Evolutionary conservation across 2,888 invertebrate genomes (phyloP), one percentile per base, ranked within the genome.

Genomic region (Rotaria macrura): DNA sequence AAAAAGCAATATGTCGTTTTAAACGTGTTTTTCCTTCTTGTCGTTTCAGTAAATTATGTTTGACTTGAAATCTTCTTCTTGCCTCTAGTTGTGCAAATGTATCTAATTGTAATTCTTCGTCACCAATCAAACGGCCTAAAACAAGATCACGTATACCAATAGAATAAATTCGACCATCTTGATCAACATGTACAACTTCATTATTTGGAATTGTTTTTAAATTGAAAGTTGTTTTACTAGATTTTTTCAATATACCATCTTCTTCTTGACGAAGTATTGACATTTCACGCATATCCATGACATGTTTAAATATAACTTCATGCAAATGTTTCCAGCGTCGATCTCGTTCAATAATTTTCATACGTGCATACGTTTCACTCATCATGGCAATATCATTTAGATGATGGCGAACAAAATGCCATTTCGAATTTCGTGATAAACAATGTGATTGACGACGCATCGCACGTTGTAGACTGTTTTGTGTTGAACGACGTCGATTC

Each of bases 371-470:
- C 0, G 79, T 14, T 43, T 43, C 43, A n/a, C 79, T 79, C 79
- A 79, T 79, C 43, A 43, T 43, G 2, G 79, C 79, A 79, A 79
- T 43, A 43, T 79, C 43, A 25, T 40, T 4, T n/a, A 79, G 20
- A 43, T 43, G 43, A 43, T 79, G 6, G 17, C 79, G 79, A 40
- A 79, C 79, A n/a, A 79, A n/a, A 79, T 79, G 79, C 79, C 79
- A 79, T 43, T 79, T 79, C 1, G 79, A 79, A 79, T 79, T n/a
- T n/a, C 25, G 9, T 43, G 40, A 14, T 43, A 79, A n/a, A 65
- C 38, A 38, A 20, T 34, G 2, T 43, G 25, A 7, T 14, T n/a
- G 43, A 3, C 43, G 79, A 43, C 43, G 79, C 25, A 9, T 43
- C 20, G 20, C 14, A 34, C 65, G 65, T 79, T 40, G 79, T 4